These are phyloP conservation scores for Tetrao urogallus DNA, from an alignment of 2,113 vertebrate genomes.

Conservation along the genomic window DNA sequence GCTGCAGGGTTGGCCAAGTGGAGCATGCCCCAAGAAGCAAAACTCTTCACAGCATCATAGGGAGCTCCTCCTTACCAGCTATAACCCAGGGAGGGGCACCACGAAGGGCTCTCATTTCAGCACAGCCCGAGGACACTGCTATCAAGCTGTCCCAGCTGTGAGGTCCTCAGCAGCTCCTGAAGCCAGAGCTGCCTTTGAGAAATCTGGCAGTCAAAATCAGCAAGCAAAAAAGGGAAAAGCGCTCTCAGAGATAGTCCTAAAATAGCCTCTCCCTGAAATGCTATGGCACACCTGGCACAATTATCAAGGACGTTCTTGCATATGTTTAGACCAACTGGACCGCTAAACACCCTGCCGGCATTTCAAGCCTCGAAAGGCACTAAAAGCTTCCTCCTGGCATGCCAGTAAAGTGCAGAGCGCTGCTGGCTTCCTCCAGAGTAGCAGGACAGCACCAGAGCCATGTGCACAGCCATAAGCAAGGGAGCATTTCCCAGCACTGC, in stretches of 20 bases:
- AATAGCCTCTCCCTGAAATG: not conserved
- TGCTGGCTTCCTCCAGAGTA: not conserved
- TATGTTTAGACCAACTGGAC: not conserved
- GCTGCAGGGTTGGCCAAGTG: not conserved
- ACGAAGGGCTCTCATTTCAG: fast-evolving
- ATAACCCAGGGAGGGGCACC: not conserved
- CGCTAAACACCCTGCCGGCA: not conserved
- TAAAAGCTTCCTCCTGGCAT: not conserved
- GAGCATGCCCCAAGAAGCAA: not conserved
- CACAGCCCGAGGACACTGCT: not conserved
- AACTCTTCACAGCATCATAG: fast-evolving
- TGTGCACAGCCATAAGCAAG: fast-evolving
- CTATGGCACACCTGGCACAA: not conserved
- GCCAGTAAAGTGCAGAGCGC: not conserved
- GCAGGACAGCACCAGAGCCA: fast-evolving
- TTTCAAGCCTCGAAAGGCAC: not conserved
- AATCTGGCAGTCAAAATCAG: not conserved
- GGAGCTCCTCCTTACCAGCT: not conserved
- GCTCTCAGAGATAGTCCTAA: not conserved
- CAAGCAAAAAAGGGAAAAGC: not conserved
- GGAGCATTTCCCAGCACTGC: not conserved
- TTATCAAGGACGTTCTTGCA: not conserved
- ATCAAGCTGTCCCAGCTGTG: not conserved
- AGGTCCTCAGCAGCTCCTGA: not conserved
- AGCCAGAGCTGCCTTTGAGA: not conserved